Base-by-base conservation (phyloP, 2,113 vertebrate species). In the Daubentonia madagascariensis region DNA sequence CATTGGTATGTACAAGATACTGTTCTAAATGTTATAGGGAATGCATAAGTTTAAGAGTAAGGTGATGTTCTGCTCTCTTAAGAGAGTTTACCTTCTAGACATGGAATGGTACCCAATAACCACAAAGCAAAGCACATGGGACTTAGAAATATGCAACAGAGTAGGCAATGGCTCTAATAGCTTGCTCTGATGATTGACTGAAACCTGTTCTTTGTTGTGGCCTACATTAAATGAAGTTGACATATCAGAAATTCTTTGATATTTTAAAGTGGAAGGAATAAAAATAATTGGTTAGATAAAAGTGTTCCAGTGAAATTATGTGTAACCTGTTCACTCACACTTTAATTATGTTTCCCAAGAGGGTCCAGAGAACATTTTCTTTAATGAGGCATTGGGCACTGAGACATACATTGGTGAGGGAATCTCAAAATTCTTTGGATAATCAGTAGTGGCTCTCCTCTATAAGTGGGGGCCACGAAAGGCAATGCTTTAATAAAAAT, bases 331-430 rank as follows among this genome's bases (percentile, higher is more conserved):
- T 43, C 54, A 85, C 6, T 54, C 50, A 91, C 7, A 87, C 35
- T 87, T 81, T 80, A 87, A 88, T 80, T 91, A 79, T n/a, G 18
- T 84, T 94, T 89, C 25, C 67, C 37, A 85, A 85, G 50, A 85
- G 43, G 17, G 11, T 37, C 48, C 28, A 84, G 63, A 80, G 23
- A 92, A n/a, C 35, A 35, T 79, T 95, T 22, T 93, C 18, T 89
- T 85, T 23, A 85, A 61, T 45, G 57, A 91, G 6, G 12, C 65
- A 92, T 23, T 67, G 72, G 6, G 16, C 59, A 90, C 16, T 67
- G 67, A 90, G 35, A 63, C 68, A 67, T 37, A 40, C 10, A 25
- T 20, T 43, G 25, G 23, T 52, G 25, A 87, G 28, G 9, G 72
- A 67, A 59, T 70, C 22, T 13, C 45, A 72, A 65, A 61, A 35